Evolutionary conservation across 2,888 invertebrate species (phyloP).

Genomic region (Cetonia aurata): DNA sequence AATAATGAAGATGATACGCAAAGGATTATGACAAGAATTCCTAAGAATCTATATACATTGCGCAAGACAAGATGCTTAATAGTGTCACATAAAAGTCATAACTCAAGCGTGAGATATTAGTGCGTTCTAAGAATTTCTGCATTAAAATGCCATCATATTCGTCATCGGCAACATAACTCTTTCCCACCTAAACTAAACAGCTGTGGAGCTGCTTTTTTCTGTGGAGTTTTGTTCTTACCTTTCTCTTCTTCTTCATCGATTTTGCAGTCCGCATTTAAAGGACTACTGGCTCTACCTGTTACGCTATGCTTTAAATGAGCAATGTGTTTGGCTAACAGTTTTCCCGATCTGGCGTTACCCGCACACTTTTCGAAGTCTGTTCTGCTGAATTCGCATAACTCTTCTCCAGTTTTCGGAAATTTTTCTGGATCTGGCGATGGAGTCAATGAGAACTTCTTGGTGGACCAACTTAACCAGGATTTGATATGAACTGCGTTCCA

Average conservation of each 20-base stretch:
- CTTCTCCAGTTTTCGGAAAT: conserved; percentile 71
- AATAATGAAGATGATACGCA: no score
- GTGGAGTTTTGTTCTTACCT: conserved; percentile 49
- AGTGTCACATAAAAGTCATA: no score
- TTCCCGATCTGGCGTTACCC: conserved; percentile 67
- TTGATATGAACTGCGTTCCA: conserved; percentile 73
- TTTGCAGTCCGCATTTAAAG: conserved; percentile 69
- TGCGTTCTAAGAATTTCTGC: no score
- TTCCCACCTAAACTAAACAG: no score
- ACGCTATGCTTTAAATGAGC: conserved; percentile 72
- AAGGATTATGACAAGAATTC: no score
- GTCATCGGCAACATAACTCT: no score
- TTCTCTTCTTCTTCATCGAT: conserved; percentile 59
- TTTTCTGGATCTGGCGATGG: conserved; percentile 68
- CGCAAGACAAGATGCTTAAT: no score
- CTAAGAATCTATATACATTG: no score
- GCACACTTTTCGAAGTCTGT: conserved; percentile 73
- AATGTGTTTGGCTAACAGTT: conserved; percentile 73
- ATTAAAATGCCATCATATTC: no score
- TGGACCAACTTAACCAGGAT: conserved; percentile 75
- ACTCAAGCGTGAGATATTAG: no score
- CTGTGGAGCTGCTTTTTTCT: background rate
- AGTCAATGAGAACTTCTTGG: conserved; percentile 71
- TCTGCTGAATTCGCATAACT: conserved; percentile 72
- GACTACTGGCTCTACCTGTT: conserved; percentile 72